A percentile compares a stretch with the other conserved stretches of the same genome.
Evolutionary conservation across 2,797 vertebrate genomes (phyloP).

Genomic region (Poeciliopsis infans): DNA sequence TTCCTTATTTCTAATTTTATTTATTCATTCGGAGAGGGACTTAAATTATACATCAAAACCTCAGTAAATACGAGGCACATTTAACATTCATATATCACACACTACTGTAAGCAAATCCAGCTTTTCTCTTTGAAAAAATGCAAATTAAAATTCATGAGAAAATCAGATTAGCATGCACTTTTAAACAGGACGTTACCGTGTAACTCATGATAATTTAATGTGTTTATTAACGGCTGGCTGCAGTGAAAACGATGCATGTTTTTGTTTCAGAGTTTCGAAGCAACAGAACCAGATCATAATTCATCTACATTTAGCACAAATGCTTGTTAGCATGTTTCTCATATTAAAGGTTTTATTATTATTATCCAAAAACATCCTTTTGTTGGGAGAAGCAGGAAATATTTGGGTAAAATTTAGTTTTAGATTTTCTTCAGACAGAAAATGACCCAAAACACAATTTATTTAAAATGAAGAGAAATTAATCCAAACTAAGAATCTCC

Average conservation of each 20-base stretch:
- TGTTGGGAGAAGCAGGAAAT: background rate
- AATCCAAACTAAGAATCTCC: background rate
- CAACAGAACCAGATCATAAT: background rate
- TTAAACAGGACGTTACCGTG: conserved; percentile 26
- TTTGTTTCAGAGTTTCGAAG: background rate
- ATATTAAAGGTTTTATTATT: background rate
- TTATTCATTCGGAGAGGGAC: background rate
- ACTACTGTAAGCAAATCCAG: conserved; percentile 13
- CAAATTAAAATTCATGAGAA: conserved; percentile 24
- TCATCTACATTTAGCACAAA: background rate
- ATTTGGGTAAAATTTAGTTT: background rate
- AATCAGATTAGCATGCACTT: conserved; percentile 14
- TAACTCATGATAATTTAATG: conserved; percentile 26
- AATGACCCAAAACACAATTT: background rate
- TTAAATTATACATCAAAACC: conserved; percentile 61
- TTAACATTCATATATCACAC: conserved; percentile 32
- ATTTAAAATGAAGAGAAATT: too few relatives aligned
- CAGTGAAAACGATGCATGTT: too few relatives aligned
- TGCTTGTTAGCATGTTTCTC: background rate
- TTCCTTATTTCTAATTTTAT: background rate
- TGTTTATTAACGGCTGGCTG: background rate
- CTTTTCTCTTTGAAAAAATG: conserved; percentile 46
- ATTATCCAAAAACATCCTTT: background rate
- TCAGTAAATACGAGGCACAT: conserved; percentile 32
- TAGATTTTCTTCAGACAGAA: background rate